These are phyloP conservation scores for Gonatopus flavifemur DNA, from an alignment of 1,140 invertebrate species.

Conservation along the genomic window DNA sequence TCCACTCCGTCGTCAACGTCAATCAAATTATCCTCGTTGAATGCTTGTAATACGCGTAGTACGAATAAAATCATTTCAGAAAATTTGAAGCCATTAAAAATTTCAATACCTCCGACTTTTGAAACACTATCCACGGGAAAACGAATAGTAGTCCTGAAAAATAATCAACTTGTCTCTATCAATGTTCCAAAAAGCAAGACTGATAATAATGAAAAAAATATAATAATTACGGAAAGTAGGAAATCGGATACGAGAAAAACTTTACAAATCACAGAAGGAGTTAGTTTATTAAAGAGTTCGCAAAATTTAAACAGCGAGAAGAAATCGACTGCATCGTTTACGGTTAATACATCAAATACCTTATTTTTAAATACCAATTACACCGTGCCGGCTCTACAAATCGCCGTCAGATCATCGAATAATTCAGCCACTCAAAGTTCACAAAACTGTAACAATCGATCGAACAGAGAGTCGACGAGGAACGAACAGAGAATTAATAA, in stretches of 20 bases:
- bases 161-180: constrained; percentile 36
- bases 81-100: constrained; percentile 40
- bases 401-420: too few species aligned
- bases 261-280: constrained; percentile 2
- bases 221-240: constrained; percentile 1
- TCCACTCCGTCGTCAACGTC: too few species aligned
- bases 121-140: constrained; percentile 28
- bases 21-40: too few species aligned
- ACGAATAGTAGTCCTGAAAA: constrained; percentile 35
- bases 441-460: too few species aligned
- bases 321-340: constrained; percentile 16
- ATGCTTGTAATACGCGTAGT: too few species aligned
- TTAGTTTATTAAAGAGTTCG: constrained; percentile 38
- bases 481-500: too few species aligned
- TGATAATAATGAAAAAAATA: constrained; percentile 2
- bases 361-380: constrained; percentile 35
- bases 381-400: constrained; percentile 36
- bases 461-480: too few species aligned
- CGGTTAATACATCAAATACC: constrained; percentile 32
- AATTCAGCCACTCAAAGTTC: too few species aligned
- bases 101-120: constrained; percentile 38
- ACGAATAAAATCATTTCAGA: too few species aligned
- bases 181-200: constrained; percentile 10
- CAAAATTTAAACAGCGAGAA: constrained; percentile 10
- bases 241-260: constrained; percentile 4